phyloP scores from a whole-genome alignment of 2,888 invertebrate species.

The Gari tellinella region DNA sequence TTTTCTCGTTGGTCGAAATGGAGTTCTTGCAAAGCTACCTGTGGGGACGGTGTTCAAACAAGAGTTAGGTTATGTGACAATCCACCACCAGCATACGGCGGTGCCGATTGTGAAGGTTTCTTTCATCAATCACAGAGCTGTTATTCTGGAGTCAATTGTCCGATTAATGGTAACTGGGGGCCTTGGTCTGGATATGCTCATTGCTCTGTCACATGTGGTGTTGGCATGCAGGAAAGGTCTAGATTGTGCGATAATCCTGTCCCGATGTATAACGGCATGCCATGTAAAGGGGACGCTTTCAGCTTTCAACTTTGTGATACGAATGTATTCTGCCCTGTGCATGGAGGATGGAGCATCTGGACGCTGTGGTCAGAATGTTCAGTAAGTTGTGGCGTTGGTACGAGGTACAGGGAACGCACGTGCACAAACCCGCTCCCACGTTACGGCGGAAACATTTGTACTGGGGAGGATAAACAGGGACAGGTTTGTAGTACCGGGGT shows the following conservation, averaged over 20 bases:
- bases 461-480: slow-evolving; percentile 31
- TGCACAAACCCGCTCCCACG: slow-evolving; percentile 51
- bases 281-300: slow-evolving; percentile 26
- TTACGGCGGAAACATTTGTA: slow-evolving; percentile 46
- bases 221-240: slow-evolving; percentile 27
- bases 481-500: slow-evolving; percentile 35
- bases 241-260: slow-evolving; percentile 49
- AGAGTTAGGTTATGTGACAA: slow-evolving; percentile 40
- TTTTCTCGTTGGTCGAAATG: slow-evolving; percentile 40
- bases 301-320: slow-evolving; percentile 36
- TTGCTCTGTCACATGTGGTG: slow-evolving; percentile 49
- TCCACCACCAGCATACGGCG: slow-evolving; percentile 53
- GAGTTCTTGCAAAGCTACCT: slow-evolving; percentile 33
- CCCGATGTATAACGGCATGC: slow-evolving; percentile 43
- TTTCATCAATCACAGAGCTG: slow-evolving; percentile 27
- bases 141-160: slow-evolving; percentile 40
- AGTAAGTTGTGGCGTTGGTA: slow-evolving; percentile 42
- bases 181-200: slow-evolving; percentile 32
- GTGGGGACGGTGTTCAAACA: slow-evolving; percentile 38
- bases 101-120: slow-evolving; percentile 40
- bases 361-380: slow-evolving; percentile 41
- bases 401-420: slow-evolving; percentile 16
- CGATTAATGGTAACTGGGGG: slow-evolving; percentile 49
- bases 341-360: slow-evolving; percentile 56
- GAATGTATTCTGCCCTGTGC: slow-evolving; percentile 29